Evolutionary conservation across 2,113 vertebrate genomes (phyloP).

Genomic region (Leucopsar rothschildi): DNA sequence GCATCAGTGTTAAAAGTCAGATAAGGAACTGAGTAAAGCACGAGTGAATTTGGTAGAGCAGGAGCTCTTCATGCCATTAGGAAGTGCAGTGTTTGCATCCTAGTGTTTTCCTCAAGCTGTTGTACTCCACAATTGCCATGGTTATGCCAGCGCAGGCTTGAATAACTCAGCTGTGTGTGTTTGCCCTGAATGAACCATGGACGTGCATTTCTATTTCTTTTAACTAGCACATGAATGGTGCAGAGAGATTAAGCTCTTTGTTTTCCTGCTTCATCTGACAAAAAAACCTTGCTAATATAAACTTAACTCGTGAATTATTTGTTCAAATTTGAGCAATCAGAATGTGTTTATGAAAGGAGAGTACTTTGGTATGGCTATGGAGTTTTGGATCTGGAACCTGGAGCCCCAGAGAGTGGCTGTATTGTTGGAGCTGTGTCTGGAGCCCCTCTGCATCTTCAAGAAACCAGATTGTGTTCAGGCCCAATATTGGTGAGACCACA

Average conservation of each 20-base stretch:
- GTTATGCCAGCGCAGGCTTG: background rate
- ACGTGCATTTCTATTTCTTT: background rate
- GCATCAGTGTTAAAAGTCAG: background rate
- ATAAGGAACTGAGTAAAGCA: background rate
- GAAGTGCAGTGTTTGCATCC: background rate
- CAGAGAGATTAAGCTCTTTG: background rate
- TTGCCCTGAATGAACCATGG: background rate
- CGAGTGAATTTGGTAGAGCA: background rate
- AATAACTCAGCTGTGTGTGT: background rate
- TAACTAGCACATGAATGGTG: background rate
- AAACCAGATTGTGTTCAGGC: background rate
- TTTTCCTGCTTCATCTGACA: background rate
- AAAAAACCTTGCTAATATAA: background rate
- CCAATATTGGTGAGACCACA: fast-evolving
- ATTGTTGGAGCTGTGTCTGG: background rate
- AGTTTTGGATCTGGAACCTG: background rate
- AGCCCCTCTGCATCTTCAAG: background rate
- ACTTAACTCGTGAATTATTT: background rate
- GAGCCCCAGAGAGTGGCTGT: background rate
- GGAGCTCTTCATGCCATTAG: background rate
- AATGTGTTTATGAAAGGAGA: background rate
- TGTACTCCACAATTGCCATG: background rate
- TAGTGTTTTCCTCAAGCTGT: background rate
- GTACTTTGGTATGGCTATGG: background rate
- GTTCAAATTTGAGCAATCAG: background rate